phyloP scores from a whole-genome alignment of 2,113 vertebrate genomes.

The Tricholaema leucomelas region DNA sequence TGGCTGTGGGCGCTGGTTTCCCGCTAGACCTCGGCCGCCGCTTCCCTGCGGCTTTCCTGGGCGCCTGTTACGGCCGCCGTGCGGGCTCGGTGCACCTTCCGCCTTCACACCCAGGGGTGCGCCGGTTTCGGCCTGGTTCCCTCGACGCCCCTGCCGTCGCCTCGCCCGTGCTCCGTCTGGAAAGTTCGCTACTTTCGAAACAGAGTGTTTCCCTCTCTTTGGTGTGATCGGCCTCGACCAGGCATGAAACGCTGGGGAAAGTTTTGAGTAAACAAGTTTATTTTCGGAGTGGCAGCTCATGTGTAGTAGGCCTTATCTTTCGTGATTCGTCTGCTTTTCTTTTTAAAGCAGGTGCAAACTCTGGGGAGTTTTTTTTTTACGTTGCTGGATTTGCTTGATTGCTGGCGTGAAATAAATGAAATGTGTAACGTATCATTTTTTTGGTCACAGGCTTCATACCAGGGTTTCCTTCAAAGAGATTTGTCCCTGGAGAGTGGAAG shows the following conservation, averaged over 20 bases:
- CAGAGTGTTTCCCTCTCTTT: neutral
- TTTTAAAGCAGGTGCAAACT: neutral
- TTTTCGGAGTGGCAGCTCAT: neutral
- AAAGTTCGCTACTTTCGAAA: accelerated
- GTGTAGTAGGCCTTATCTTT: neutral
- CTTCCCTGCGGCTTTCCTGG: neutral
- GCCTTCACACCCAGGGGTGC: neutral
- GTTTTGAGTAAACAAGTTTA: neutral
- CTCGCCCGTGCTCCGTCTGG: neutral
- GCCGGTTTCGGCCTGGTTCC: neutral
- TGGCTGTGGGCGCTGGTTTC: neutral
- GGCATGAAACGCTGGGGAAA: neutral
- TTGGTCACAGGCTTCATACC: neutral
- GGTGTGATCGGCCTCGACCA: accelerated
- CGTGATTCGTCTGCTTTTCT: neutral
- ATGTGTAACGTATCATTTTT: neutral
- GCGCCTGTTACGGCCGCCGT: neutral
- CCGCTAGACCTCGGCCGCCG: neutral
- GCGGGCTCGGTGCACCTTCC: neutral
- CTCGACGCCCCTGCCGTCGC: neutral
- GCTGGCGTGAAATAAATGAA: neutral
- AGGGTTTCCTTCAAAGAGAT: neutral
- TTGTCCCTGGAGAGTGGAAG: neutral
- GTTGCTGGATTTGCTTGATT: neutral
- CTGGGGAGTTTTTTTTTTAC: neutral